phyloP scores from a whole-genome alignment of 1,140 invertebrate species.

The Nephotettix cincticeps region DNA sequence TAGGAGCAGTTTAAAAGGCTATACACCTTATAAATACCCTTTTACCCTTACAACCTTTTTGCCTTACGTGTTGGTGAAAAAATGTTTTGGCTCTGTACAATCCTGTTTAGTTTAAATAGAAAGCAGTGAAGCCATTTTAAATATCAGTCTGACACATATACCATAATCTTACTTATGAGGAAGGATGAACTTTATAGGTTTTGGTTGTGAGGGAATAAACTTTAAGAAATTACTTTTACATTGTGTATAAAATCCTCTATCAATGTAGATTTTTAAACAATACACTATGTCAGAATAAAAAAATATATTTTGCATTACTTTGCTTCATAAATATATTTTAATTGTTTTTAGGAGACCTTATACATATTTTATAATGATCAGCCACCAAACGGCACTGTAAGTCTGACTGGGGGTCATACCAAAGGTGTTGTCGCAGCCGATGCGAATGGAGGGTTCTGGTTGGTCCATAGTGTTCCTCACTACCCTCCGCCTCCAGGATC shows the following conservation, averaged over 20 bases:
- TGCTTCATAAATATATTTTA: conserved; percentile 29
- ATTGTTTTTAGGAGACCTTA: conserved; percentile 49
- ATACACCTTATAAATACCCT: no score
- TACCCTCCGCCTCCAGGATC: conserved; percentile 63
- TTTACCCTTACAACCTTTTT: no score
- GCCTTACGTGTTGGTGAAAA: no score
- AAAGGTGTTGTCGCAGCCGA: conserved; percentile 83
- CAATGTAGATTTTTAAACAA: background rate
- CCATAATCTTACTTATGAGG: background rate
- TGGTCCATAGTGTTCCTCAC: conserved; percentile 87
- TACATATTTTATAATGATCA: conserved; percentile 85
- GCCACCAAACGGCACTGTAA: conserved; percentile 58
- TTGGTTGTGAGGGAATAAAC: background rate
- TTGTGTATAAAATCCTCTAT: background rate
- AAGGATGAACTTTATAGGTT: background rate
- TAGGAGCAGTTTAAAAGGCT: no score
- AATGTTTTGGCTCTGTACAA: no score
- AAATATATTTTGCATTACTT: background rate
- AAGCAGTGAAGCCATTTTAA: no score
- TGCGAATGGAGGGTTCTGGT: conserved; percentile 74
- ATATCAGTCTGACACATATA: no score
- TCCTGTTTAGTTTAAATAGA: no score
- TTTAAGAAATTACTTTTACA: background rate
- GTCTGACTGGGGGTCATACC: conserved; percentile 62
- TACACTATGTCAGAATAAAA: background rate